Percentiles rank a stretch among this genome's conserved stretches.
Evolutionary conservation across 2,797 vertebrate genomes (phyloP).

Genomic region (Eidolon dupreanum): DNA sequence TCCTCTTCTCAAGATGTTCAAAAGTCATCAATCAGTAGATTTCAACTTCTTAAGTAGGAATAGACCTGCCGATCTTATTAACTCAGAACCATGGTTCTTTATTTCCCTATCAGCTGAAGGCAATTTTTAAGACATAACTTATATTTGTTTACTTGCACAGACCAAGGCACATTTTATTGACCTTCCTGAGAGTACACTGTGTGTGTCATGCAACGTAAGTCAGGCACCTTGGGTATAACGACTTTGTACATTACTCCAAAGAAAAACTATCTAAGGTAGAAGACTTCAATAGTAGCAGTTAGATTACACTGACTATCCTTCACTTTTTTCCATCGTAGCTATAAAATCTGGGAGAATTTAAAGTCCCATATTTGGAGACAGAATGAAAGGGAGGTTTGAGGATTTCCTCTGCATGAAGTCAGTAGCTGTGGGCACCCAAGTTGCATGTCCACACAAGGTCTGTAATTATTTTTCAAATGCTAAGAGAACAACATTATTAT

Average conservation of each 20-base stretch:
- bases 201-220: not conserved
- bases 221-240: not conserved
- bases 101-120: not conserved
- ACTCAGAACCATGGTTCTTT: not conserved
- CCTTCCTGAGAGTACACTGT: not conserved
- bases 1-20: not conserved
- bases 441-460: not conserved
- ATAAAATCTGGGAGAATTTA: not conserved
- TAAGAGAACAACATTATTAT: not conserved
- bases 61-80: not conserved
- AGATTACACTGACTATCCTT: not conserved
- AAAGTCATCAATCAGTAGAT: not conserved
- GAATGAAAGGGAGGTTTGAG: not conserved
- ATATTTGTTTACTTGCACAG: not conserved
- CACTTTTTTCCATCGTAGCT: not conserved
- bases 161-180: not conserved
- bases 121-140: not conserved
- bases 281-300: not conserved
- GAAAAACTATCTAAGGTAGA: not conserved
- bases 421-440: not conserved
- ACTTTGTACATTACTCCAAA: not conserved
- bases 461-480: not conserved
- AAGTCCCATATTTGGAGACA: not conserved
- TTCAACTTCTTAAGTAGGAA: not conserved
- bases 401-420: not conserved